Base-by-base conservation (phyloP, 2,888 invertebrate species). In the Ethmia dodecea region DNA sequence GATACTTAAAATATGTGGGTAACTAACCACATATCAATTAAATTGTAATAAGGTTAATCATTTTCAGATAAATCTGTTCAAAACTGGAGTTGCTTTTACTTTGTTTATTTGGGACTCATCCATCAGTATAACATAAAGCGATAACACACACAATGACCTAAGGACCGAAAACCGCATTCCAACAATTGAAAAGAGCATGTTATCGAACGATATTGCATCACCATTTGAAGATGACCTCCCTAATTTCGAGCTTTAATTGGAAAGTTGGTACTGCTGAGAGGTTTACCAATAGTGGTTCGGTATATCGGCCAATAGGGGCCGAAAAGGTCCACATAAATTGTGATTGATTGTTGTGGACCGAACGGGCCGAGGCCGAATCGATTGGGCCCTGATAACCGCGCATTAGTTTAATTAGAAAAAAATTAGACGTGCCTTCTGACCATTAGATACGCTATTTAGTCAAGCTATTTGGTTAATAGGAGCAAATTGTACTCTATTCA, bases 351-450 rank as follows among this genome's bases (percentile, higher is more conserved):
- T 58, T 43, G 44, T 46, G 49, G 49, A 47, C 60, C 47, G 43
- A 38, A 51, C 53, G 49, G 35, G 12, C 18, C 66, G 63, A 73
- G 74, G 75, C 69, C 77, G 47, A 62, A 70, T 70, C 55, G 74
- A 61, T 63, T 56, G 55, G 45, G 28, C 43, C 38, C 43, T 46
- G 54, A 78, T 78, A 77, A 68, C 60, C 37, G 43, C 45, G 55
- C 72, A 76, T 77, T 80, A 73, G 63, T 67, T 71, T 65, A 73
- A 77, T 79, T 69, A 64, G 56, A 57, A 55, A 62, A 56, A 61
- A 65, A 61, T 53, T 58, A 48, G 39, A 27, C 16, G 28, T 13
- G n/a, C 35, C 14, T 9, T 13, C 18, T 27, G 8, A 13, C n/a
- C 2, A 35, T 40, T 32, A 8, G 33, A 40, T 36, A 27, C 33